A percentile compares a stretch with the other conserved stretches of the same genome.
Conservation (phyloP, 37 sponge, comb jelly and placozoan genomes). For the Mnemiopsis leidyi region DNA sequence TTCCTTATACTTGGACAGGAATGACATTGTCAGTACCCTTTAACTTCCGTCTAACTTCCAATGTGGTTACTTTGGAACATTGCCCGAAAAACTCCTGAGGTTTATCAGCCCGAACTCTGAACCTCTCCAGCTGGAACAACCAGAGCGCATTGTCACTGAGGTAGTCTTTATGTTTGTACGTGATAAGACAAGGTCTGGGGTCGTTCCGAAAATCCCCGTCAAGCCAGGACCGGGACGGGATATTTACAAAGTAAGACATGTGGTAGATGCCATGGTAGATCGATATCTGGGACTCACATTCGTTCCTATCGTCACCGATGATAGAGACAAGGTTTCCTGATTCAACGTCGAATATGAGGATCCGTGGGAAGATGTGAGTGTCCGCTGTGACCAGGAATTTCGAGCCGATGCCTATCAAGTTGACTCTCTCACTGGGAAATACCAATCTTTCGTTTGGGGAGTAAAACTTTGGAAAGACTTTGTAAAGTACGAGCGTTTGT, state of each 20-base stretch:
- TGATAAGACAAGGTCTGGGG: neutral
- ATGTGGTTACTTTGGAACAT: neutral
- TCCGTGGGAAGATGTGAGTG: slow-evolving; percentile 17
- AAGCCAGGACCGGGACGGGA: slow-evolving; percentile 26
- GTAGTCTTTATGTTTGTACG: slow-evolving; percentile 5
- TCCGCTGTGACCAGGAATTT: slow-evolving; percentile 20
- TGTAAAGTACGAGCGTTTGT: neutral
- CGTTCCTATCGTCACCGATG: neutral
- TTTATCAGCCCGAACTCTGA: slow-evolving; percentile 4
- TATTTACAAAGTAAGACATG: slow-evolving; percentile 6
- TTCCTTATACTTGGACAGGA: neutral
- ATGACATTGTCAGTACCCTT: neutral
- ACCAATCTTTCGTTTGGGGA: neutral
- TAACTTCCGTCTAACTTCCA: neutral
- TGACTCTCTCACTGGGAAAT: neutral
- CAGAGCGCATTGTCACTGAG: neutral
- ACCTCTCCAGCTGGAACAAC: slow-evolving; percentile 26
- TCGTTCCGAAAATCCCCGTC: slow-evolving; percentile 31
- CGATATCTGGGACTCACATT: neutral
- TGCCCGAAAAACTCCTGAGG: neutral
- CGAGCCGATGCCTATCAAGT: slow-evolving; percentile 5
- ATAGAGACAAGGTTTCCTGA: neutral
- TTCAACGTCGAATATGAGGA: slow-evolving; percentile 39
- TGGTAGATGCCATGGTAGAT: neutral
- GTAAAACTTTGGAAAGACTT: neutral